Conservation (phyloP, 2,113 vertebrate species). For the Heterotis niloticus region DNA sequence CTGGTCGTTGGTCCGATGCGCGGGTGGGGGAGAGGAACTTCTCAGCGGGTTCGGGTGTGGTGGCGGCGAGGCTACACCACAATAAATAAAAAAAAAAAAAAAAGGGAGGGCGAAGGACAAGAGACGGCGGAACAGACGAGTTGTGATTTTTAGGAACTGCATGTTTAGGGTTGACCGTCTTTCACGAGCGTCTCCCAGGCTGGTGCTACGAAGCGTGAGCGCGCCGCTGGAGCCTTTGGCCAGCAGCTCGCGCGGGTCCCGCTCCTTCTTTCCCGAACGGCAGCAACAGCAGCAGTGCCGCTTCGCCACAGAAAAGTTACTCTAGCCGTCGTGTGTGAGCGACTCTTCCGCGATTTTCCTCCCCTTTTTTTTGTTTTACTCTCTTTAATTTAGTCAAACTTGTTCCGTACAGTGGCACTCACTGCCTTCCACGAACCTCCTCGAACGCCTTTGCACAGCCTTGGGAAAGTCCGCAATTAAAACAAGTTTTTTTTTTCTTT, state of each 20-base stretch:
- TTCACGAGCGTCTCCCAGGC: background rate
- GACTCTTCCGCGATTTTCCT: too few species aligned
- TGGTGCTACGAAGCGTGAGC: background rate
- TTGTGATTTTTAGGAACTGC: constrained; percentile 1
- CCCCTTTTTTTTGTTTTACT: too few species aligned
- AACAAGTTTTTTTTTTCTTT: background rate
- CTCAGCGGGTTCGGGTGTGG: constrained; percentile 29
- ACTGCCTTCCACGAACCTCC: background rate
- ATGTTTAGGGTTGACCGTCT: background rate
- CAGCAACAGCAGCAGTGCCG: too few species aligned
- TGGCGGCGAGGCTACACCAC: background rate
- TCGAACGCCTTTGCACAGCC: background rate
- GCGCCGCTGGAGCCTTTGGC: constrained; percentile 2
- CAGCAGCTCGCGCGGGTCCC: constrained; percentile 15
- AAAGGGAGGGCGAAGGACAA: background rate
- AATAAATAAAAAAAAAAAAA: constrained; percentile 15
- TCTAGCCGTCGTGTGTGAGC: too few species aligned
- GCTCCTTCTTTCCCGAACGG: background rate
- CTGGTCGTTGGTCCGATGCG: constrained; percentile 1
- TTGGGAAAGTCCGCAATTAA: background rate
- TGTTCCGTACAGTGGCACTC: too few species aligned
- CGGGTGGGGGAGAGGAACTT: constrained; percentile 22
- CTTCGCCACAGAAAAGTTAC: too few species aligned
- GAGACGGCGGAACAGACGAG: background rate
- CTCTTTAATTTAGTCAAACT: too few species aligned